Evolutionary conservation across 2,797 vertebrate species (phyloP), one percentile per base, ranked within the genome.

Genomic region (Odontamblyopus rebecca): DNA sequence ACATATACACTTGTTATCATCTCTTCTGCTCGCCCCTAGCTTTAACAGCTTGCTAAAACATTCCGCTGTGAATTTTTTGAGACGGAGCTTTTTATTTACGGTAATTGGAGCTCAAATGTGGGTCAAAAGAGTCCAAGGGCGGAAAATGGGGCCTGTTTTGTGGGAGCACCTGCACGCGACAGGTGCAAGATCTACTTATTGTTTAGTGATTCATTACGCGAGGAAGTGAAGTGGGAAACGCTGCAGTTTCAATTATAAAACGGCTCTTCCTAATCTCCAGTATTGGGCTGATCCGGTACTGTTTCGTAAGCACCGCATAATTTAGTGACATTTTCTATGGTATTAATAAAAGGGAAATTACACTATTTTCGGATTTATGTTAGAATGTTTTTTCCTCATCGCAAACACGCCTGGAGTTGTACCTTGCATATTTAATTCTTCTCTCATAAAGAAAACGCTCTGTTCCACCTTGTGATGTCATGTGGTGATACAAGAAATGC

Each of bases 51-150:
- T 48, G 15, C 44, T 29, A 4, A 53, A 32, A 53, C 65, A 67
- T 23, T 12, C 15, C 8, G 15, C 41, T 9, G 44, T 5, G 26
- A 66, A 50, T 41, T 56, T 8, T 57, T 3, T 29, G 32, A 69
- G 67, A 29, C 54, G 44, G 54, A 60, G 38, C n/a, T 69, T 60
- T 60, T 59, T 69, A 44, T 69, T 69, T 69, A 32, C 27, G 50
- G 65, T 53, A 67, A 67, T 67, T 67, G 53, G 65, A 53, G 29
- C 65, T 67, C 54, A 69, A 60, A 69, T 69, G 54, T 69, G 67
- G 67, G 67, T 69, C 67, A 69, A 69, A 69, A 69, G 67, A 69
- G 67, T 57, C 51, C 67, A 57, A 57, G 67, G 67, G 67, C 53
- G 32, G n/a, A 27, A 60, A 69, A 69, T 60, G 56, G 35, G 53